Base-by-base conservation (phyloP, 1,140 invertebrate genomes). In the Sitobion miscanthi region DNA sequence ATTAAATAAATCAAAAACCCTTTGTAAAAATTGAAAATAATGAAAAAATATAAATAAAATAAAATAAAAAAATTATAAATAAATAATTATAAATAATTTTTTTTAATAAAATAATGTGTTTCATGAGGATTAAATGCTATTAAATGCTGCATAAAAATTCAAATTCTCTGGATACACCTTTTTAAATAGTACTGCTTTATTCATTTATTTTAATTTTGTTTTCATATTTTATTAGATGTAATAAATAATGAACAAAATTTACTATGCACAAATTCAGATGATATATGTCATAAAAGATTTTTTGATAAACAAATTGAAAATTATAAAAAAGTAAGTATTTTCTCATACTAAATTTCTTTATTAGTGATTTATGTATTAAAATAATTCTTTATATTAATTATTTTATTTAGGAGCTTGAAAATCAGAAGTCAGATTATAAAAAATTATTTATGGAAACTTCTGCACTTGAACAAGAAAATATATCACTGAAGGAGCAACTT, bases 281-380 rank as follows among this genome's bases (percentile, higher is more conserved):
- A 85, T 47, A 45, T 86, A 4, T 93, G 91, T 57, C 35, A 57
- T 42, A 86, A 57, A 86, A 85, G 35, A 38, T 93, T 86, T 86
- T 54, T 93, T 57, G 82, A 93, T n/a, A 93, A 93, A 38, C 47
- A 93, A 93, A 35, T 93, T 20, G 77, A 93, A 54, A n/a, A 86
- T 93, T 93, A 93, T 45, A 57, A 85, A 54, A 85, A 52, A 86
- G 91, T 93, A n/a, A 57, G 77, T 93, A 42, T 52, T 21, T 23
- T 82, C 9, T 35, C 35, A 6, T 52, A 88, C 6, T 2, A n/a
- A 35, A 35, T 35, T 4, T 23, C 9, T 38, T 23, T n/a, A 38
- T 87, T 49, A 20, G 30, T 14, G 9, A 62, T 30, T 30, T 7
- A 49, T 20, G 4, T n/a, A 87, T 25, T 47, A 21, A 69, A 69